These are phyloP conservation scores for Verasper variegatus DNA, from an alignment of 2,113 vertebrate species.

Conservation along the genomic window DNA sequence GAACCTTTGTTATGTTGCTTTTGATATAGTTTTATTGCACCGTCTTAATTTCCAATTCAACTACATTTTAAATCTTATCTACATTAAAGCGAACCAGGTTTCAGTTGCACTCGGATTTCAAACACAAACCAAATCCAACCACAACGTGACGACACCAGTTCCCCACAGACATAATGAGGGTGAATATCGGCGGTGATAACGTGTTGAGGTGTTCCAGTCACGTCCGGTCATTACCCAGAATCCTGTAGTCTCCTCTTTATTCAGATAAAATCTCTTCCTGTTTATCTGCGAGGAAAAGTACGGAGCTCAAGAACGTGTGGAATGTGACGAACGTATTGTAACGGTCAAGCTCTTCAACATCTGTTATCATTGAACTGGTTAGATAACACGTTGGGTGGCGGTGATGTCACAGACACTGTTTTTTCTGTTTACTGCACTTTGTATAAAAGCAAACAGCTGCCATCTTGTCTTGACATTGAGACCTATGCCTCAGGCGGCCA, in stretches of 20 bases:
- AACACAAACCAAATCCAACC: no score
- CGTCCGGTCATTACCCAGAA: slow-evolving; percentile 62
- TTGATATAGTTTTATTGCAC: no score
- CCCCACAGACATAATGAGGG: neutral
- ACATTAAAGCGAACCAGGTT: neutral
- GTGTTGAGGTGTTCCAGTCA: slow-evolving; percentile 64
- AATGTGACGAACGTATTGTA: slow-evolving; percentile 26
- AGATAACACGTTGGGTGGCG: slow-evolving; percentile 1
- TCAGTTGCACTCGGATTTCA: no score
- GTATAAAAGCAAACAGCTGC: neutral
- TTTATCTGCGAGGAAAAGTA: slow-evolving; percentile 66
- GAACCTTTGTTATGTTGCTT: no score
- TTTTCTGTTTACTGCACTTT: neutral
- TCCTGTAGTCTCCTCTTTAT: slow-evolving; percentile 51
- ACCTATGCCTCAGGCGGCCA: no score
- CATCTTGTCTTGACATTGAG: no score
- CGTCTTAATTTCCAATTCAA: no score
- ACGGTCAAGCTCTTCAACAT: neutral
- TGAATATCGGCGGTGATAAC: slow-evolving; percentile 34
- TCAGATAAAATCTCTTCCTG: slow-evolving; percentile 77
- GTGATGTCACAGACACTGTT: neutral
- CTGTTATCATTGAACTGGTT: slow-evolving; percentile 7
- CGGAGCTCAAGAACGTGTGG: slow-evolving; percentile 31
- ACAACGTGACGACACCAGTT: neutral
- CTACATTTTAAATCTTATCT: no score